These are phyloP conservation scores for Stylophora pistillata DNA, from an alignment of 64 coral and sea anemone genomes.

Conservation along the genomic window DNA sequence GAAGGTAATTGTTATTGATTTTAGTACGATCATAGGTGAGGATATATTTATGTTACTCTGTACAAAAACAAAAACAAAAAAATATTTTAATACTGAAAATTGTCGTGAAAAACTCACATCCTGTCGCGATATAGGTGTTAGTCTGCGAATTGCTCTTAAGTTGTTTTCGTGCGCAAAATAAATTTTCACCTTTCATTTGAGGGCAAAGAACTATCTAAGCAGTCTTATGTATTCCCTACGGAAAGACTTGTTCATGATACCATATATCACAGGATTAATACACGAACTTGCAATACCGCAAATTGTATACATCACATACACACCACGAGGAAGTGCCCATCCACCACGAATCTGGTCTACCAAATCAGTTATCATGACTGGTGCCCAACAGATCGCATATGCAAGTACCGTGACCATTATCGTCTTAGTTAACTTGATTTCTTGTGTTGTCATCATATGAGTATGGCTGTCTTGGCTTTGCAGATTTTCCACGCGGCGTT, in stretches of 20 bases:
- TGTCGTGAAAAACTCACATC: too few relatives aligned
- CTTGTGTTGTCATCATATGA: constrained; percentile 1
- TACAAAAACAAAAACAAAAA: too few relatives aligned
- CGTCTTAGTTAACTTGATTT: constrained; percentile 7
- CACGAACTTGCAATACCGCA: neutral
- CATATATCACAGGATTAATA: constrained; percentile 35
- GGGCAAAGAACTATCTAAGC: neutral
- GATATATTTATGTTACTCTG: too few relatives aligned
- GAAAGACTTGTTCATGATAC: constrained; percentile 34
- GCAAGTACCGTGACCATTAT: constrained; percentile 27
- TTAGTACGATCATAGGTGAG: too few relatives aligned
- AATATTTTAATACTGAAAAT: too few relatives aligned
- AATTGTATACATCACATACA: constrained; percentile 24
- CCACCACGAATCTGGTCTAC: neutral
- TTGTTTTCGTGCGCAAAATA: neutral
- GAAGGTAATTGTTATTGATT: too few relatives aligned
- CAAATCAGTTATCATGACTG: constrained; percentile 31
- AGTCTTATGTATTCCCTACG: constrained; percentile 18
- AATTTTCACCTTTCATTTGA: neutral
- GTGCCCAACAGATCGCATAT: constrained; percentile 28
- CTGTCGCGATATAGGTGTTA: too few relatives aligned
- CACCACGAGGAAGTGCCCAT: neutral
- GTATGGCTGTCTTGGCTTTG: neutral
- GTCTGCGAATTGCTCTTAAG: too few relatives aligned
- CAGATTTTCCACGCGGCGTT: neutral